A percentile compares a stretch with the other conserved stretches of the same genome.
phyloP scores from a whole-genome alignment of 2,113 vertebrate species.

The Aspiorhynchus laticeps region DNA sequence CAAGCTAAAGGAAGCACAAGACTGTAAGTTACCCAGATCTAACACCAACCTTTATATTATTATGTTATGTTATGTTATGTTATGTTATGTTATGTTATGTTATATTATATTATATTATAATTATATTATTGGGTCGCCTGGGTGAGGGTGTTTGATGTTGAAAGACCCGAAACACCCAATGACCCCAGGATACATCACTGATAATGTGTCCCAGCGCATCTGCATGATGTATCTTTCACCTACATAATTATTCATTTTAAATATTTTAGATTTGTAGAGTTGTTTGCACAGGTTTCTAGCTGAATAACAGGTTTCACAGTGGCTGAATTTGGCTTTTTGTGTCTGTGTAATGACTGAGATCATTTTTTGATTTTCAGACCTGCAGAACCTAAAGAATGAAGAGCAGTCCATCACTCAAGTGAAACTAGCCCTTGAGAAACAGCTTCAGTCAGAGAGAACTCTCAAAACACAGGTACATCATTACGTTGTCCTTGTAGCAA shows the following conservation, averaged over 20 bases:
- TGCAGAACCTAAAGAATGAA: slow-evolving; percentile 84
- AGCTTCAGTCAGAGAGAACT: slow-evolving; percentile 90
- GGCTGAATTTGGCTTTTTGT: neutral
- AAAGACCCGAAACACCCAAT: too few relatives aligned
- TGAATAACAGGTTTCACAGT: neutral
- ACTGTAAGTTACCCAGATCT: slow-evolving; percentile 76
- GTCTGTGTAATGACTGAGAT: neutral
- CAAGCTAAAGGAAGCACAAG: slow-evolving; percentile 87
- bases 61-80: too few relatives aligned
- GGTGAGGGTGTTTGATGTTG: too few relatives aligned
- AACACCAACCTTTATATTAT: too few relatives aligned
- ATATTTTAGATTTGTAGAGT: neutral
- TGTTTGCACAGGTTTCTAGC: neutral
- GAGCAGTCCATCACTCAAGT: slow-evolving; percentile 83
- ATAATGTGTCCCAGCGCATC: too few relatives aligned
- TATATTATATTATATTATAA: neutral
- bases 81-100: too few relatives aligned
- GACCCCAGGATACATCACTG: too few relatives aligned
- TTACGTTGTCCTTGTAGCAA: neutral
- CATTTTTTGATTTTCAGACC: slow-evolving; percentile 72
- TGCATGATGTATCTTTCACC: too few relatives aligned
- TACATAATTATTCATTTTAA: too few relatives aligned
- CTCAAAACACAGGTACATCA: slow-evolving; percentile 90
- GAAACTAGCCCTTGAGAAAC: slow-evolving; percentile 91
- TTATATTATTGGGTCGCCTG: too few relatives aligned